Evolutionary conservation across 2,797 vertebrate species (phyloP).

Genomic region (Molothrus aeneus): DNA sequence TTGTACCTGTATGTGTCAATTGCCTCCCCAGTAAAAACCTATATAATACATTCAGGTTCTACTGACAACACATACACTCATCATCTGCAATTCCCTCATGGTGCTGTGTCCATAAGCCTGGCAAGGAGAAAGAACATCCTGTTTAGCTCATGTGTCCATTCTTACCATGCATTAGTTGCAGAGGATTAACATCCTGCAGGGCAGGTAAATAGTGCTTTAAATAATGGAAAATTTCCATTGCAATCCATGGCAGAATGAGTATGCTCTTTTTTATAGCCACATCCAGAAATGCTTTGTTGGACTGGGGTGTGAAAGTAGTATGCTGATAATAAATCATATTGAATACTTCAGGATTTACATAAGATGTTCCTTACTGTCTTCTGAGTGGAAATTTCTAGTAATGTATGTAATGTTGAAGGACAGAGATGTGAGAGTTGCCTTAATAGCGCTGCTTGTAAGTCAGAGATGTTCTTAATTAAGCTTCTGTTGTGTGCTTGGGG

Average conservation of each 20-base stretch:
- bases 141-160: not conserved
- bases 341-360: not conserved
- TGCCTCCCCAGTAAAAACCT: not conserved
- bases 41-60: not conserved
- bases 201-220: not conserved
- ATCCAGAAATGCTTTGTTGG: not conserved
- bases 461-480: slow-evolving; percentile 36
- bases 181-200: not conserved
- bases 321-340: not conserved
- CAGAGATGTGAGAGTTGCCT: not conserved
- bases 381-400: slow-evolving; percentile 3
- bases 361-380: not conserved
- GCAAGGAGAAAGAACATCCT: not conserved
- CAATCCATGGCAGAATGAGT: not conserved
- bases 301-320: not conserved
- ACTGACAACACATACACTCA: not conserved
- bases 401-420: slow-evolving; percentile 7
- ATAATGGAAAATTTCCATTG: not conserved
- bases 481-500: not conserved
- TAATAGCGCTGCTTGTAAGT: not conserved
- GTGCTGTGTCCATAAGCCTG: not conserved
- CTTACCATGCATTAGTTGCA: not conserved
- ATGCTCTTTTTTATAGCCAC: not conserved
- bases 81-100: not conserved
- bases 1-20: not conserved